Evolutionary conservation across 2,888 invertebrate genomes (phyloP).

Genomic region (Encarsia formosa): DNA sequence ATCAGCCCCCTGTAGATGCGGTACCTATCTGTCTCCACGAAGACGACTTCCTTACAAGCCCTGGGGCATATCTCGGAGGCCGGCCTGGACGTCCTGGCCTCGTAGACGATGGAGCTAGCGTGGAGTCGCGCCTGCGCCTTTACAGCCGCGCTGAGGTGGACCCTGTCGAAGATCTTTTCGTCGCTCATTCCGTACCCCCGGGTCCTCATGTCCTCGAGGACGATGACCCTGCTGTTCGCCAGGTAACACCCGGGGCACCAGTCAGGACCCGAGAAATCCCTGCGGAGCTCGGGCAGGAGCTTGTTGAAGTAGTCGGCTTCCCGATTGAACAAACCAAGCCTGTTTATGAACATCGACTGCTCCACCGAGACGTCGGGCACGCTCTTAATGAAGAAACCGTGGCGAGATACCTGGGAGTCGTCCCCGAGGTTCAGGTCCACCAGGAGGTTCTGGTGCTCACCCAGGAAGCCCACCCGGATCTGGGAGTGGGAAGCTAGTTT

Average conservation of each 20-base stretch:
- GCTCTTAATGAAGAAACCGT: neutral
- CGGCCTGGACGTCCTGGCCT: slow-evolving; percentile 22
- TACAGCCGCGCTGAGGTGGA: slow-evolving; percentile 28
- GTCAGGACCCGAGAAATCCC: neutral
- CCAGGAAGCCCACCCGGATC: neutral
- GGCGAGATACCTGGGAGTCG: neutral
- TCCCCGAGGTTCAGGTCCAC: neutral
- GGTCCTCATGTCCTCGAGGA: slow-evolving; percentile 49
- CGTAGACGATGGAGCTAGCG: slow-evolving; percentile 37
- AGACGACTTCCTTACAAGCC: neutral
- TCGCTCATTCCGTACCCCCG: slow-evolving; percentile 38
- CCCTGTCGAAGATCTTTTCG: slow-evolving; percentile 31
- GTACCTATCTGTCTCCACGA: neutral
- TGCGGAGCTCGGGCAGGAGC: neutral
- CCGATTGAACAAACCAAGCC: neutral
- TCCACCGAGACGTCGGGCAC: neutral
- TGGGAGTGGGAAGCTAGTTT: neutral
- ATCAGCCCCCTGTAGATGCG: neutral
- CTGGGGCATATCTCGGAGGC: neutral
- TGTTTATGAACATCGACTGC: neutral
- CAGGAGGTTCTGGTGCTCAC: neutral
- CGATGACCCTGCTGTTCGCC: slow-evolving; percentile 38
- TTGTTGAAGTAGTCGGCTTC: neutral
- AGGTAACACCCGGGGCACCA: slow-evolving; percentile 40
- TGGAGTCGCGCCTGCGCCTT: slow-evolving; percentile 36